Base-by-base conservation (phyloP, 2,113 vertebrate species). In the Sander lucioperca region DNA sequence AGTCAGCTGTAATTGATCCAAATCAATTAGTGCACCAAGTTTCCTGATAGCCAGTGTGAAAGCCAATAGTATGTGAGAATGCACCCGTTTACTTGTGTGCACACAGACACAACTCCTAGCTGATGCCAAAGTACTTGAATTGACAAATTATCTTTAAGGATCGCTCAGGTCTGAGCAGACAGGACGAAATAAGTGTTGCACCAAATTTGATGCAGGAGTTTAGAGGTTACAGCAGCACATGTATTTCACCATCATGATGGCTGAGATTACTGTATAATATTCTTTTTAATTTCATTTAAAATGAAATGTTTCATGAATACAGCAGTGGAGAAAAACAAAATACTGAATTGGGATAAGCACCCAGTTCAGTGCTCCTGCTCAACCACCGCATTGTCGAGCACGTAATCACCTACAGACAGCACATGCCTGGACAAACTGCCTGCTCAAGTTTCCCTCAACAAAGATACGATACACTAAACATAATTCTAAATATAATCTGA, bases 1-100 rank as follows among this genome's bases (percentile, higher is more conserved):
- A 88, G 79, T 86, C 86, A 84, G 80, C 80, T 88, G 84, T 84
- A 87, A 90, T 76, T 84, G 86, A 91, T 87, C 70, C 84, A 80
- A 82, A 91, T 91, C 88, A 87, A 91, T 91, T 84, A 89, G 74
- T 77, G 80, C 76, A 63, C 75, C 84, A 83, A 69, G 61, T 86
- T 91, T 85, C 70, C 85, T 81, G 86, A 90, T 89, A 79, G 75
- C 85, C 69, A 59, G 74, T 80, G 79, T 83, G 74, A 81, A 86
- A 90, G 77, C 59, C 83, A 80, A 79, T 53, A 66, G 69, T 72
- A 69, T 84, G 73, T 67, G 84, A 74, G 63, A 72, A 77, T 79
- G 65, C 65, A 25, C 61, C 72, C n/a, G 3, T 64, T 90, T 69
- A 74, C 63, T 77, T 64, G 39, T 76, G 74, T 61, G 36, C 79